Evolutionary conservation across 2,113 vertebrate genomes (phyloP), one percentile per base, ranked within the genome.

Genomic region (Corythoichthys intestinalis): DNA sequence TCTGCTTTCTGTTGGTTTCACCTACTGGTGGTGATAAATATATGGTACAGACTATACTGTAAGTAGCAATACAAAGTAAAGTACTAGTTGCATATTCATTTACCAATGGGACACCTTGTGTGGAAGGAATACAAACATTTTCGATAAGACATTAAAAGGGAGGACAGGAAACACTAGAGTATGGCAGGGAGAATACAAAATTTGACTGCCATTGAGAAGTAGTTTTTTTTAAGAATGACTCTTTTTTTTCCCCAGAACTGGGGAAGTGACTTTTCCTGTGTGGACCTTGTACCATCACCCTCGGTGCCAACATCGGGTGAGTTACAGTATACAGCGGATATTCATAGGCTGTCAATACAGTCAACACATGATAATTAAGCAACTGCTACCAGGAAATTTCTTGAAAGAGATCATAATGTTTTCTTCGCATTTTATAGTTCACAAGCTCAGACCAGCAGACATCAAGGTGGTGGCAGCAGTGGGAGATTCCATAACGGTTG

Each of bases 401-500:
- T 10, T 56, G 6, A 56, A 56, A 57, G n/a, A 47, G n/a, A 13
- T 54, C 49, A 66, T 17, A n/a, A 53, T 4, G 4, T 52, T 66
- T 2, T 39, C 7, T 37, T 41, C 11, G 8, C 34, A 56, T 56
- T 38, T 7, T 71, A 17, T 41, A 97, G 96, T 93, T 56, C 95
- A 98, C 59, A 62, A 83, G 59, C 90, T 98, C 49, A 91, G 79
- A 34, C 94, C 95, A 37, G 90, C 80, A 59, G 94, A 97, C 76
- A 93, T 98, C 82, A 93, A 87, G 80, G 93, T 94, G 48, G 74
- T 96, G 61, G 95, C 92, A 1, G 95, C 95, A 0, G 75, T 97
- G 38, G 96, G 96, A 77, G 96, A 97, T 80, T 94, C 94, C 0
- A 4, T 91, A 56, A 95, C 95, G 47, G 96, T 98, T 77, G 92